A percentile compares a stretch with the other conserved stretches of the same genome.
phyloP scores from a whole-genome alignment of 2,888 invertebrate genomes.

The Heteromyza rotundicornis region DNA sequence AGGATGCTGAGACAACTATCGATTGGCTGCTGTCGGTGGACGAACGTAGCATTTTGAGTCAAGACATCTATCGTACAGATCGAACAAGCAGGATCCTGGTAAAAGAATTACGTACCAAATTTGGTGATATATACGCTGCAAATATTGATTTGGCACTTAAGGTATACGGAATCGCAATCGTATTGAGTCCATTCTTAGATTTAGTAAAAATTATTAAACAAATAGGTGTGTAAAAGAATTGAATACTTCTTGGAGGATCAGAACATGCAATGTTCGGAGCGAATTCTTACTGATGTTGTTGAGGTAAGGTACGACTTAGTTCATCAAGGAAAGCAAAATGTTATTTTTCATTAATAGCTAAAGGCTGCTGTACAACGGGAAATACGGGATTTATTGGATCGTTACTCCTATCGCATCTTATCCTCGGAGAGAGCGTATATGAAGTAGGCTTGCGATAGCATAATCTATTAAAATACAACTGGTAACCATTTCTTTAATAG shows the following conservation, averaged over 20 bases:
- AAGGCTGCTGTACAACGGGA: background rate
- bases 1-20: constrained; percentile 30
- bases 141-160: constrained; percentile 36
- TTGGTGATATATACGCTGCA: constrained; percentile 38
- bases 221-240: constrained; percentile 29
- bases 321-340: too few species aligned
- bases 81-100: constrained; percentile 34
- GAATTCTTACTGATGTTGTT: background rate
- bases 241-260: constrained; percentile 20
- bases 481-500: constrained; percentile 33
- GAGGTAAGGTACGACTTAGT: too few species aligned
- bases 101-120: constrained; percentile 26
- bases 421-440: background rate
- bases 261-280: background rate
- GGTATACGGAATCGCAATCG: constrained; percentile 22
- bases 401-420: background rate
- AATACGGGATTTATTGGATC: background rate
- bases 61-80: constrained; percentile 43
- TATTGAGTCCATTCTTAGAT: background rate
- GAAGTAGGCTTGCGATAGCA: background rate
- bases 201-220: too few species aligned
- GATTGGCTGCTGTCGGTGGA: constrained; percentile 50
- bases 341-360: too few species aligned
- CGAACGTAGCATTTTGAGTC: constrained; percentile 46
- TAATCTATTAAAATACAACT: too few species aligned